Conservation (phyloP, 2,797 vertebrate genomes). For the Aulostomus chinensis region DNA sequence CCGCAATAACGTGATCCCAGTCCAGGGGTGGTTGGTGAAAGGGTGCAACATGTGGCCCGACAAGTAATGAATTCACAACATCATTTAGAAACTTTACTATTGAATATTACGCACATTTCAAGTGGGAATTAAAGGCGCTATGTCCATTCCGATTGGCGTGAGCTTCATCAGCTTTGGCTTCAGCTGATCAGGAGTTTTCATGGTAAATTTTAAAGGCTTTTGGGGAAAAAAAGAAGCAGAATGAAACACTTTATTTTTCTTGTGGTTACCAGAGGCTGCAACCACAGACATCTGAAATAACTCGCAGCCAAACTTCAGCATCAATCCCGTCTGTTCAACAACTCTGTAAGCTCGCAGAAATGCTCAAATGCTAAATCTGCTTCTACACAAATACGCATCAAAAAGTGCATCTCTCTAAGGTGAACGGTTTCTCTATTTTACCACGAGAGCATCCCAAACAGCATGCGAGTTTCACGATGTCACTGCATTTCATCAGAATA, state of each 20-base stretch:
- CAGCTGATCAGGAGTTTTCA: no score
- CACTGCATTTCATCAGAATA: constrained; percentile 80
- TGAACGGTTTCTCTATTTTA: constrained; percentile 38
- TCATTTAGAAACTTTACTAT: no score
- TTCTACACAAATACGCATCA: constrained; percentile 17
- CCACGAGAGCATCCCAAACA: constrained; percentile 37
- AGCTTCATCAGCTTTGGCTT: no score
- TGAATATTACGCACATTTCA: no score
- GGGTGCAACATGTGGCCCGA: no score
- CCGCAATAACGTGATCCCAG: no score
- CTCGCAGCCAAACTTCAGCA: background rate
- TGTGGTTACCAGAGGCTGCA: background rate
- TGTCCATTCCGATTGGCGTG: no score
- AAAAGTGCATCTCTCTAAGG: constrained; percentile 28
- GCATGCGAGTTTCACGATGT: constrained; percentile 63
- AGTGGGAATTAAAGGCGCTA: no score
- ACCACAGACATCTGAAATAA: background rate
- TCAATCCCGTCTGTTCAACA: constrained; percentile 2
- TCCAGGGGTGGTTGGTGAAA: no score
- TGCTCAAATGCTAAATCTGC: constrained; percentile 3
- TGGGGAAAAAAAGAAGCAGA: background rate
- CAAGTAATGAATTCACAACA: no score
- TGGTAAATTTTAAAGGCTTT: no score
- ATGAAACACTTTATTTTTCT: no score
- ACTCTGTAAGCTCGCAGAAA: constrained; percentile 9